Conservation (phyloP, 92 coral and sea anemone genomes). For the Micromussa lordhowensis region DNA sequence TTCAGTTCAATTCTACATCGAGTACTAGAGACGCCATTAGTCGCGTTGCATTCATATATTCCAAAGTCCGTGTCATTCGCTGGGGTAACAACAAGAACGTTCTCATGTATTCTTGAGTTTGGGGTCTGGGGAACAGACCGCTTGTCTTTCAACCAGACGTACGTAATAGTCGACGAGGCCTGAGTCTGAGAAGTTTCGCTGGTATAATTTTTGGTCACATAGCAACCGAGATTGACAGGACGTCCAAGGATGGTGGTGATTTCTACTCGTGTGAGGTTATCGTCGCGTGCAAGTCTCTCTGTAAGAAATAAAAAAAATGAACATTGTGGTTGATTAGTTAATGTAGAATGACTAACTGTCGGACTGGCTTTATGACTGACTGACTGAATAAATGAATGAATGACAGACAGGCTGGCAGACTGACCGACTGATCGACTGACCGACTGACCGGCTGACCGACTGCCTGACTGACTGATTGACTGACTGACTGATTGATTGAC, state of each 20-base stretch:
- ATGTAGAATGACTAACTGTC: background rate
- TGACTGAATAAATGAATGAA: background rate
- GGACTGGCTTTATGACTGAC: background rate
- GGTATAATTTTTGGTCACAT: slow-evolving; percentile 19
- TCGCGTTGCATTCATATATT: slow-evolving; percentile 21
- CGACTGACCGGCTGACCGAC: background rate
- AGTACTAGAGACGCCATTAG: slow-evolving; percentile 21
- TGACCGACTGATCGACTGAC: background rate
- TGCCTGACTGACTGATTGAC: too few relatives aligned
- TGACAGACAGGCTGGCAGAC: background rate
- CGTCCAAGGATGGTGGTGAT: slow-evolving; percentile 16
- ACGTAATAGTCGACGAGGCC: background rate
- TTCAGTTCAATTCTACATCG: slow-evolving; percentile 12
- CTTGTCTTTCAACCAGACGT: slow-evolving; percentile 24
- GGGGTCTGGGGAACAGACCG: background rate
- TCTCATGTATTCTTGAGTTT: background rate
- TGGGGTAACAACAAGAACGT: slow-evolving; percentile 39
- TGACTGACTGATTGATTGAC: background rate
- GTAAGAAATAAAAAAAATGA: background rate
- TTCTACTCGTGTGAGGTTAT: slow-evolving; percentile 19
- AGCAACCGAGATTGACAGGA: slow-evolving; percentile 40
- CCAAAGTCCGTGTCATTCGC: slow-evolving; percentile 1
- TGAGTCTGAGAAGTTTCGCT: background rate
- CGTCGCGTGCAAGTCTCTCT: slow-evolving; percentile 25
- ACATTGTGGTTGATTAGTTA: background rate